Conservation (phyloP, 1,140 invertebrate genomes). For the Heliconius congener region DNA sequence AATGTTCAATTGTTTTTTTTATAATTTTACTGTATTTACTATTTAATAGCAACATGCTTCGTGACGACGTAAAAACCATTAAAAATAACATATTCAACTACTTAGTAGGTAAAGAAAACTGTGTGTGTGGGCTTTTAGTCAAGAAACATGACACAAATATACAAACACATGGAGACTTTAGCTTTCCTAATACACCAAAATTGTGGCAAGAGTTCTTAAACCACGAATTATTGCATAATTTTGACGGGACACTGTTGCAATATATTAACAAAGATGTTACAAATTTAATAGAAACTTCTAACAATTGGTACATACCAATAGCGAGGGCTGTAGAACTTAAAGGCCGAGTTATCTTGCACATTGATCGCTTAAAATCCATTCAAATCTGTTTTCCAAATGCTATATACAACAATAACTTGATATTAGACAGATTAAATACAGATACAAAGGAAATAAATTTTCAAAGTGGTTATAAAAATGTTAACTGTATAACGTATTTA, state of each 20-base stretch:
- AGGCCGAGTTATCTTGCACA: constrained; percentile 59
- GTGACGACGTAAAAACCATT: constrained; percentile 50
- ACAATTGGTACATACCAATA: constrained; percentile 59
- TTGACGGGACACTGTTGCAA: constrained; percentile 46
- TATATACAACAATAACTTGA: constrained; percentile 46
- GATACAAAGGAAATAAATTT: constrained; percentile 37
- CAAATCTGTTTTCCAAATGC: constrained; percentile 50
- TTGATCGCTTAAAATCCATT: constrained; percentile 56
- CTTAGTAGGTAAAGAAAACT: constrained; percentile 46
- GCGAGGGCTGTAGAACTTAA: constrained; percentile 51
- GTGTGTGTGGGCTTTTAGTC: constrained; percentile 56
- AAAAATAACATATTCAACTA: constrained; percentile 50
- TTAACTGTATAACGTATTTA: constrained; percentile 57
- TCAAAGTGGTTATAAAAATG: constrained; percentile 50
- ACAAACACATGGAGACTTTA: constrained; percentile 76
- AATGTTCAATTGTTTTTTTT: background rate
- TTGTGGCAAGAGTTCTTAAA: constrained; percentile 77
- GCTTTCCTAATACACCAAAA: constrained; percentile 76
- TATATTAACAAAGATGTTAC: constrained; percentile 52
- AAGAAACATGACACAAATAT: constrained; percentile 79
- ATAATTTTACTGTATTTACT: background rate
- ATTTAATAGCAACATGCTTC: constrained; percentile 48
- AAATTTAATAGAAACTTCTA: constrained; percentile 54
- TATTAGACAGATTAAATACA: constrained; percentile 45
- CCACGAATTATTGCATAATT: constrained; percentile 29